Base-by-base conservation (phyloP, 2,113 vertebrate genomes). In the Rhegmatorhina hoffmannsi region DNA sequence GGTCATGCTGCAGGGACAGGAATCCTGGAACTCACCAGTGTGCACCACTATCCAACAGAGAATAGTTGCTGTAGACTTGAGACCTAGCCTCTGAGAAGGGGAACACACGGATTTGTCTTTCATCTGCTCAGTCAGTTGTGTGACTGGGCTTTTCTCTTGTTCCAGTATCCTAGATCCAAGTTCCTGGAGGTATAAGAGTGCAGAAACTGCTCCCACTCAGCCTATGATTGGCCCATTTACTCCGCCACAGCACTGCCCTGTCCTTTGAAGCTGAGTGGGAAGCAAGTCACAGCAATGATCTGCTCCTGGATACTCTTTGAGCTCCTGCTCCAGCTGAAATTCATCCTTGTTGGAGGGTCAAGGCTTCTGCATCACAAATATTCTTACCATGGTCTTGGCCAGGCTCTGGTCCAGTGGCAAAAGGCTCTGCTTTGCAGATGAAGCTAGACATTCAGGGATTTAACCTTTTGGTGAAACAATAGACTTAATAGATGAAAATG, bases 121-220 rank as follows among this genome's bases (percentile, higher is more conserved):
- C 15, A 8, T 58, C 63, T 69, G 28, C 26, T 58, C 36, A n/a
- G 40, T 46, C 13, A 31, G 12, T 17, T 73, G 17, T 50, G 38
- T 2, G 4, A 2, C 26, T 44, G 26, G 11, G 8, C 4, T 33
- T 77, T 88, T 62, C n/a, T 50, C 50, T 33, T 69, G 7, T 58
- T 76, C 46, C 55, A 40, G 0, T 33, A 62, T 49, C 26, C 17
- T 43, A 31, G 28, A 59, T 67, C 28, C 62, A 64, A 72, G 19
- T 24, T 66, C 0, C 0, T 31, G 26, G 67, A 93, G 36, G 47
- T 49, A 63, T 8, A 0, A 1, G 17, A 14, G 11, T 0, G 2
- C 66, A 92, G 75, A 74, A 77, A 25, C 33, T 90, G 34, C 31
- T 76, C 46, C 43, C 47, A 50, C 2, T 3, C 36, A 66, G 24